phyloP scores from a whole-genome alignment of 2,797 vertebrate genomes.

The Clarias platycephalus region DNA sequence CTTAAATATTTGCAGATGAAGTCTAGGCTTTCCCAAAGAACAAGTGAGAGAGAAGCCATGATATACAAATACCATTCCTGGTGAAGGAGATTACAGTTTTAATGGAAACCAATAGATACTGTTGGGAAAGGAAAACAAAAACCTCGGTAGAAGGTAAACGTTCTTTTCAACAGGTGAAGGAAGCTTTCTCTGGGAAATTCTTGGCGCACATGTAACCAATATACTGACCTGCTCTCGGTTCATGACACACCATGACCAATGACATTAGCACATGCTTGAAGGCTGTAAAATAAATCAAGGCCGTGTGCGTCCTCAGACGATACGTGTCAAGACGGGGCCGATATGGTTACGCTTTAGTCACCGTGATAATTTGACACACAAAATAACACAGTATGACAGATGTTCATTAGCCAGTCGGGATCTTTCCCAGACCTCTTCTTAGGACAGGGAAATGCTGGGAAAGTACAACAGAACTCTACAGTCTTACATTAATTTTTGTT shows the following conservation, averaged over 20 bases:
- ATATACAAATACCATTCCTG: not conserved
- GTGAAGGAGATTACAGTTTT: not conserved
- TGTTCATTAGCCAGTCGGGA: not conserved
- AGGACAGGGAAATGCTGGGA: not conserved
- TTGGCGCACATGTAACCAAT: slow-evolving; percentile 32
- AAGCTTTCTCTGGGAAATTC: slow-evolving; percentile 5
- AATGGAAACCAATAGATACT: not conserved
- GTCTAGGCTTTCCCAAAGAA: not conserved
- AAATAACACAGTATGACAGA: slow-evolving; percentile 1
- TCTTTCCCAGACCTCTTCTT: not conserved
- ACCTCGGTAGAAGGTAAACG: not conserved
- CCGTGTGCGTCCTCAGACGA: not conserved
- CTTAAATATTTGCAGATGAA: not conserved
- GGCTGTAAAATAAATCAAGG: slow-evolving; percentile 29
- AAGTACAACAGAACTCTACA: too few relatives aligned
- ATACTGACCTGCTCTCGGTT: slow-evolving; percentile 5
- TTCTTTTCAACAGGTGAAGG: slow-evolving; percentile 32
- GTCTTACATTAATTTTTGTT: not conserved
- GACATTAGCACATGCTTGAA: slow-evolving; percentile 26
- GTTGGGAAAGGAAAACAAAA: not conserved
- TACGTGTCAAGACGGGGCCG: not conserved
- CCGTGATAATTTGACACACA: not conserved
- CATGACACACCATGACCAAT: slow-evolving; percentile 15
- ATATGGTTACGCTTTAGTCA: not conserved
- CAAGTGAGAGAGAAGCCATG: not conserved